Evolutionary conservation across 1,140 invertebrate genomes (phyloP), one percentile per base, ranked within the genome.

Genomic region (Trichomalopsis sarcophagae): DNA sequence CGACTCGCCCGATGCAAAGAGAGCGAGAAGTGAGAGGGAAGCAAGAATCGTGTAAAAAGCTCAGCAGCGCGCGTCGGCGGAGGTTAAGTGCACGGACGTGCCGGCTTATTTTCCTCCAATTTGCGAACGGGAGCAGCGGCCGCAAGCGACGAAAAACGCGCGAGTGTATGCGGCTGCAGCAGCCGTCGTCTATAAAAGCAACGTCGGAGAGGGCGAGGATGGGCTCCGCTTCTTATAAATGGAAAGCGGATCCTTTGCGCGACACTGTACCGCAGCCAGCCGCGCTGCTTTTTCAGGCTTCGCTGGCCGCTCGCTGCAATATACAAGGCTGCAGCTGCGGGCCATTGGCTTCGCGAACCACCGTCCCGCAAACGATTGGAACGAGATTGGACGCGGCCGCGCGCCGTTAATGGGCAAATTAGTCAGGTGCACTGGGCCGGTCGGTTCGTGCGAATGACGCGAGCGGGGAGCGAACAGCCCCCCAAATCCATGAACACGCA

Each of bases 231-330:
- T n/a, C n/a, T n/a, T n/a, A n/a, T n/a, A 21, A 62, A 62, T 62
- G 55, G 55, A 62, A 62, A 62, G n/a, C 55, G 55, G 55, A 62
- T 62, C 55, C 55, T 62, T 62, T 62, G n/a, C 55, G 55, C 55
- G 55, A 62, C 55, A 62, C 55, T n/a, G 55, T 62, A 27, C 55
- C 5, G 33, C 33, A 21, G 55, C 55, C 55, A 21, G 21, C 55
- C 55, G 21, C 6, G 21, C 6, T 21, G 55, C 55, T 62, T 62
- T 62, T 62, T 62, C 55, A 62, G n/a, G 55, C 55, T 62, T 5
- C 55, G 55, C 55, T 62, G 55, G 1, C 3, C 21, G 55, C 1
- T 62, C 55, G 21, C 17, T n/a, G 0, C n/a, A 62, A 62, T 62
- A 21, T 62, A 62, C n/a, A 62, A 62, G 3, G 17, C 55, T 62